phyloP scores from a whole-genome alignment of 2,797 vertebrate genomes.

The Darevskia mixta region DNA sequence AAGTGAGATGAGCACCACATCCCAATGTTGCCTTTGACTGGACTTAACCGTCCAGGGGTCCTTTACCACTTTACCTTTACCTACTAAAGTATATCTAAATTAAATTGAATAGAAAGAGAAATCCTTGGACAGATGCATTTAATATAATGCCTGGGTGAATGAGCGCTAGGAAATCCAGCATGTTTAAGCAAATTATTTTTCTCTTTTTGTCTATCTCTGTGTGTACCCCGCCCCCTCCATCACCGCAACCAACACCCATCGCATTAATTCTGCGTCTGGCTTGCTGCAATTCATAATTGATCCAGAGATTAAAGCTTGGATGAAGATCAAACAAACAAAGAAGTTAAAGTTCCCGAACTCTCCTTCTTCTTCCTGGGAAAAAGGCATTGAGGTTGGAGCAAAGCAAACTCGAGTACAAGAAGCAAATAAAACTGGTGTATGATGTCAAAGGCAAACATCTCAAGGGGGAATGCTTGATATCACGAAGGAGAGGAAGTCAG shows the following conservation, averaged over 20 bases:
- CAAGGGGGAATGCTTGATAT: background rate
- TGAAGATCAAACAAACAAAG: constrained; percentile 57
- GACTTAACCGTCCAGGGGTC: too few relatives aligned
- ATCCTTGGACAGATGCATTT: constrained; percentile 51
- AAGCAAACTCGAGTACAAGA: constrained; percentile 46
- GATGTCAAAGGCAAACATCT: constrained; percentile 19
- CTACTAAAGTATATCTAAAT: too few relatives aligned
- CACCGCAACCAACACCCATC: constrained; percentile 36
- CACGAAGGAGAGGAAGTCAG: background rate
- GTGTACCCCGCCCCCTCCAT: background rate
- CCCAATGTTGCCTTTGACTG: too few relatives aligned
- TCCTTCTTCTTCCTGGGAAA: constrained; percentile 53
- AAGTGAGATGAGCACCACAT: too few relatives aligned
- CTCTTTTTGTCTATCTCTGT: constrained; percentile 29
- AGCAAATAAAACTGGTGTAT: constrained; percentile 36
- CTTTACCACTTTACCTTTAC: too few relatives aligned
- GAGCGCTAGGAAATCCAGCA: constrained; percentile 60
- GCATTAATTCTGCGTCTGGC: constrained; percentile 66
- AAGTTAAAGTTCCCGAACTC: constrained; percentile 47
- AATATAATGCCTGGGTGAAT: constrained; percentile 58
- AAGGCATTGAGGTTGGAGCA: constrained; percentile 54
- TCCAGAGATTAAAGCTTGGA: constrained; percentile 66
- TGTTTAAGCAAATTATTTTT: constrained; percentile 40
- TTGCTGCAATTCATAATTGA: constrained; percentile 66
- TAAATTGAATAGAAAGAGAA: constrained; percentile 51